These are phyloP conservation scores for Drosophila jambulina DNA, from an alignment of 1,140 invertebrate genomes.

Conservation along the genomic window DNA sequence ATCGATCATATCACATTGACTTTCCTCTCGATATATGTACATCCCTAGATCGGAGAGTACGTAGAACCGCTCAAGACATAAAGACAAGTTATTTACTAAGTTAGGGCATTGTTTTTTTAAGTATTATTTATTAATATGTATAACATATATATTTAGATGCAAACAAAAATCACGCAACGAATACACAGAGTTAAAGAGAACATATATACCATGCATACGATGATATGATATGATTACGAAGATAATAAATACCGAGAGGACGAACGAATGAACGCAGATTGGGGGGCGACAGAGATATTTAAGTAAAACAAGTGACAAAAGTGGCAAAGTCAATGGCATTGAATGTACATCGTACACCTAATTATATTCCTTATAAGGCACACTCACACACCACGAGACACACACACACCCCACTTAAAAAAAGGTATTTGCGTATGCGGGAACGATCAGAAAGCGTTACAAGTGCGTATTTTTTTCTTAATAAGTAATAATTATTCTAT, in stretches of 20 bases:
- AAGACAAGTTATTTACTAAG: constrained; percentile 43
- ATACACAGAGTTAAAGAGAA: constrained; percentile 44
- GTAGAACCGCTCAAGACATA: constrained; percentile 51
- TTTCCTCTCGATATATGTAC: not conserved
- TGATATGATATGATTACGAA: constrained; percentile 43
- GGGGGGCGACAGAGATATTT: constrained; percentile 21
- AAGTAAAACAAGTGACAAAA: constrained; percentile 37
- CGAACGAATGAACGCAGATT: constrained; percentile 2
- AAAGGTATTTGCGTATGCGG: constrained; percentile 31
- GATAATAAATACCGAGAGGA: constrained; percentile 36
- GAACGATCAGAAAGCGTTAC: constrained; percentile 22
- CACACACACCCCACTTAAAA: constrained; percentile 1
- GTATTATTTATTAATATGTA: constrained; percentile 50
- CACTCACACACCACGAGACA: constrained; percentile 28
- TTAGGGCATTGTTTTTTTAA: constrained; percentile 29
- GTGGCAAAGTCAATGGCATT: constrained; percentile 41
- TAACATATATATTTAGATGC: constrained; percentile 53
- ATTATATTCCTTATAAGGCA: constrained; percentile 74
- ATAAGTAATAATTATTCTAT: constrained; percentile 69
- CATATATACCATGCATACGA: constrained; percentile 39
- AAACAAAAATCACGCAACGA: constrained; percentile 52
- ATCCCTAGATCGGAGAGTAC: constrained; percentile 3
- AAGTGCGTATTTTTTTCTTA: constrained; percentile 71
- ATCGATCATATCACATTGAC: constrained; percentile 1
- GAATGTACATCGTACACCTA: constrained; percentile 54